Conservation (phyloP, 2,113 vertebrate genomes). For the Centropus unirufus region DNA sequence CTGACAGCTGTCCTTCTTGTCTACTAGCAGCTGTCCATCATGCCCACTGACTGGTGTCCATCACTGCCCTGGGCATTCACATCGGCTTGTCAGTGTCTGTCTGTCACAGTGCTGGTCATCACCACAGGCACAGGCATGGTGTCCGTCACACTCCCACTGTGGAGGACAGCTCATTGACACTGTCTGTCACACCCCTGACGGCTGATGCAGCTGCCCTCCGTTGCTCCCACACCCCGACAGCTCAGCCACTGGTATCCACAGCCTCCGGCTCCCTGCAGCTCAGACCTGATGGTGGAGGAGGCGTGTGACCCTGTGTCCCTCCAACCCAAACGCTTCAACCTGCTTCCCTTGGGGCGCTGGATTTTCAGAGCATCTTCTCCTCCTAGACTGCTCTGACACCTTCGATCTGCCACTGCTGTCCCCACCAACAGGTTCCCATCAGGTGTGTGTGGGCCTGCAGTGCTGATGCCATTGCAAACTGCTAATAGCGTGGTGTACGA, state of each 20-base stretch:
- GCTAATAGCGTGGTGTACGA: neutral
- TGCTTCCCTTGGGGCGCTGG: rapidly evolving
- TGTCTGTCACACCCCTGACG: neutral
- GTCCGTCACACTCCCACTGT: neutral
- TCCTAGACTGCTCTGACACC: neutral
- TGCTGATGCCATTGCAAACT: neutral
- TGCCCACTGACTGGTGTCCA: neutral
- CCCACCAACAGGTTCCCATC: rapidly evolving
- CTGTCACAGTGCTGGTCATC: neutral
- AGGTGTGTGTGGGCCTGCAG: neutral
- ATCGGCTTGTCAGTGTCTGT: rapidly evolving
- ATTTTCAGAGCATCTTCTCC: neutral
- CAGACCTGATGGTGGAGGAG: neutral
- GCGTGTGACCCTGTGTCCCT: neutral
- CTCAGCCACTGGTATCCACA: rapidly evolving
- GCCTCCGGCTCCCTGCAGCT: neutral
- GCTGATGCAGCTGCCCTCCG: neutral
- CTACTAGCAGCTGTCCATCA: neutral
- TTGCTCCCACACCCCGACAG: neutral
- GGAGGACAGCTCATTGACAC: neutral
- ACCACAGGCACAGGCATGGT: rapidly evolving
- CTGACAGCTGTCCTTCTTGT: rapidly evolving
- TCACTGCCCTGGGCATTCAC: neutral
- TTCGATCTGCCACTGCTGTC: neutral
- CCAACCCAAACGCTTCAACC: neutral